A percentile compares a stretch with the other conserved stretches of the same genome.
These are phyloP conservation scores for Panzeria rudis DNA, from an alignment of 2,888 invertebrate genomes.

Conservation along the genomic window DNA sequence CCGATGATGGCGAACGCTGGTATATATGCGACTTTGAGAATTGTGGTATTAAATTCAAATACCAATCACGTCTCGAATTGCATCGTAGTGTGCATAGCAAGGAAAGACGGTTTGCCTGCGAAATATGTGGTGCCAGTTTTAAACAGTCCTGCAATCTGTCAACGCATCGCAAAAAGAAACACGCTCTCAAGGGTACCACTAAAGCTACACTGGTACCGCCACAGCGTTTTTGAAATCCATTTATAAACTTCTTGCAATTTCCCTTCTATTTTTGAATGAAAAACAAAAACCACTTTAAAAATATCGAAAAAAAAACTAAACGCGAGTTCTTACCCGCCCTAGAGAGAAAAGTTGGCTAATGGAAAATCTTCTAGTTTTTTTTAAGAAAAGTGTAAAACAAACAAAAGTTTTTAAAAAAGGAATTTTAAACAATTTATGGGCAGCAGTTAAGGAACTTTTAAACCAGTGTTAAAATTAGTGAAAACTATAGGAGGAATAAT, in stretches of 20 bases:
- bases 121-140: slow-evolving; percentile 80
- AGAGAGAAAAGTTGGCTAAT: slow-evolving; percentile 25
- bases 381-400: slow-evolving; percentile 15
- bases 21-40: slow-evolving; percentile 80
- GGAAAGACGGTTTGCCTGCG: slow-evolving; percentile 80
- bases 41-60: slow-evolving; percentile 80
- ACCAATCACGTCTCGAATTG: slow-evolving; percentile 80
- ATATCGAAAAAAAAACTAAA: slow-evolving; percentile 35
- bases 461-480: background rate
- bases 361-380: background rate
- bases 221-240: slow-evolving; percentile 73
- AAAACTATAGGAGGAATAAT: background rate
- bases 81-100: slow-evolving; percentile 81
- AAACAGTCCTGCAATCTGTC: slow-evolving; percentile 81
- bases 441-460: background rate
- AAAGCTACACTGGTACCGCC: slow-evolving; percentile 68
- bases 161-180: slow-evolving; percentile 81
- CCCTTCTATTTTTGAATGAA: slow-evolving; percentile 68
- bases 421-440: slow-evolving; percentile 12
- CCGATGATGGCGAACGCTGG: slow-evolving; percentile 81
- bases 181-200: slow-evolving; percentile 79
- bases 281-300: slow-evolving; percentile 26
- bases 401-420: background rate
- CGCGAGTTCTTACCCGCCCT: slow-evolving; percentile 50
- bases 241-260: slow-evolving; percentile 69